Conservation (phyloP, 2,888 invertebrate genomes). For the Nymphalis c-album region DNA sequence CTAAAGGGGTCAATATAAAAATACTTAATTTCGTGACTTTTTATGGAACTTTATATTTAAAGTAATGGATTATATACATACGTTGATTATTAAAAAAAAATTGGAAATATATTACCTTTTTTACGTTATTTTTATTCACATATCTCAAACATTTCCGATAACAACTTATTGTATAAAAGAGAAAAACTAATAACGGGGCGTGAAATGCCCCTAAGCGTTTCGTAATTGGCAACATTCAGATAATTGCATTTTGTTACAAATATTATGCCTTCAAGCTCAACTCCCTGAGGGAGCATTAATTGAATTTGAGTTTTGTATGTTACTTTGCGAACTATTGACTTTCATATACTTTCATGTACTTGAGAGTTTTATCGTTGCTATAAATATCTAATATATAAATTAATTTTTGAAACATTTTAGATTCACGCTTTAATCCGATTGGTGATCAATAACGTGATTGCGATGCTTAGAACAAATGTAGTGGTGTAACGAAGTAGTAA, state of each 20-base stretch:
- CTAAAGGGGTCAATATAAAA: too few relatives aligned
- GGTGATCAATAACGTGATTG: too few relatives aligned
- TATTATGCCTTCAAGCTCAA: slow-evolving; percentile 28
- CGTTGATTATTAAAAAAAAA: not conserved
- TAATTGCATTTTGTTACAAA: slow-evolving; percentile 61
- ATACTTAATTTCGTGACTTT: too few relatives aligned
- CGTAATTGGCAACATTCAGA: slow-evolving; percentile 43
- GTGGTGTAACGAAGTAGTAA: too few relatives aligned
- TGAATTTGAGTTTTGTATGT: slow-evolving; percentile 16
- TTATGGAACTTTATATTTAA: too few relatives aligned
- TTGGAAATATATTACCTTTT: too few relatives aligned
- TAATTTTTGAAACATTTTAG: too few relatives aligned
- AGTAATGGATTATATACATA: too few relatives aligned
- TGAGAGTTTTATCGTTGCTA: not conserved
- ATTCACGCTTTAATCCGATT: too few relatives aligned
- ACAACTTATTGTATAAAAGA: slow-evolving; percentile 1
- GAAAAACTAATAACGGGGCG: slow-evolving; percentile 27
- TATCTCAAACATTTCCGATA: not conserved
- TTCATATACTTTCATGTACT: not conserved
- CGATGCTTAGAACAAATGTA: too few relatives aligned
- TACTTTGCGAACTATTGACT: not conserved
- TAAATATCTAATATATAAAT: too few relatives aligned
- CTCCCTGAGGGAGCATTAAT: slow-evolving; percentile 14
- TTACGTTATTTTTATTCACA: not conserved
- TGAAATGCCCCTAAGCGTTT: slow-evolving; percentile 34